These are phyloP conservation scores for Sebastes hubbsi DNA, from an alignment of 2,797 vertebrate species.

Conservation along the genomic window DNA sequence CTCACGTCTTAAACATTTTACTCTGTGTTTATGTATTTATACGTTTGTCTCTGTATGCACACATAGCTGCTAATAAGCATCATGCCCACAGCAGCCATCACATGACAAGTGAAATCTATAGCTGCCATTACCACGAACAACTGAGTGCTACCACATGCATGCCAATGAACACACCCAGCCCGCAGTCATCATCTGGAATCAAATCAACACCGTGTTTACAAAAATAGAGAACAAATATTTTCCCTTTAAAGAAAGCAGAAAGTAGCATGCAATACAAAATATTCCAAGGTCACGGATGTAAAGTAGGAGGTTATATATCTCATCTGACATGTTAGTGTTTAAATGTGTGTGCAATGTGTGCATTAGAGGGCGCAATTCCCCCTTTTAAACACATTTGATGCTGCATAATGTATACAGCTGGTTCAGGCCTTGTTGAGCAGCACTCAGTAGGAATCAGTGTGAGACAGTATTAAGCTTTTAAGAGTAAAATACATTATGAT, in stretches of 20 bases:
- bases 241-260: not conserved
- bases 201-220: not conserved
- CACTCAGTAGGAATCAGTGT: not conserved
- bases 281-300: not conserved
- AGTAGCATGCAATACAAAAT: not conserved
- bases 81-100: not conserved
- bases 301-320: not conserved
- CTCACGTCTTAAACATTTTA: not conserved
- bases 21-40: not conserved
- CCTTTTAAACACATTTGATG: not conserved
- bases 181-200: not conserved
- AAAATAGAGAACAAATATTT: not conserved
- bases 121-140: not conserved
- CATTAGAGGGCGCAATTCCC: conserved; percentile 65
- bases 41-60: not conserved
- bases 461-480: not conserved
- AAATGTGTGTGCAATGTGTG: not conserved
- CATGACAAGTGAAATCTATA: not conserved
- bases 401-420: not conserved
- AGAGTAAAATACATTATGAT: no score
- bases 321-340: not conserved
- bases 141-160: not conserved
- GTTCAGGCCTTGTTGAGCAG: not conserved
- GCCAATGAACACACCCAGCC: not conserved
- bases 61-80: not conserved